Base-by-base conservation (phyloP, 2,888 invertebrate genomes). In the Resseliella maxima region DNA sequence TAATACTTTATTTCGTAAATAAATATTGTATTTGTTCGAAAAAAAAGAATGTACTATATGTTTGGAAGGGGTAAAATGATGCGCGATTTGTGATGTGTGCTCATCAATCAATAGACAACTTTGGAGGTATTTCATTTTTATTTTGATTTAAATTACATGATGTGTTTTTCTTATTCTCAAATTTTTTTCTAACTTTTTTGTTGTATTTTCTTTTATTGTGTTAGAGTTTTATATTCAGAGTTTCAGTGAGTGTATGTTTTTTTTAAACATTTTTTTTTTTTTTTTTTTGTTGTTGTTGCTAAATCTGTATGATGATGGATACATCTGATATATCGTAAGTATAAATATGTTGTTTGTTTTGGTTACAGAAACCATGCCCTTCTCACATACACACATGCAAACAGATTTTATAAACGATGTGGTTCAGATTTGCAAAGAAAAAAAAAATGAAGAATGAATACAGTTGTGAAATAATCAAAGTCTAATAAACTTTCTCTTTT, bases 71-170 rank as follows among this genome's bases (percentile, higher is more conserved):
- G n/a, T 38, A 83, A 83, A 38, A 83, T 38, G 38, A 83, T 38
- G 83, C 38, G 38, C 38, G 8, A 6, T 38, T 38, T 83, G 83
- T 83, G 83, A 83, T 38, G 36, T 59, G 38, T 38, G 38, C 36
- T 38, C 83, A 83, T 38, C 83, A 83, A 83, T 83, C 83, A 38
- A 83, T 83, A 83, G 83, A 83, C 83, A 83, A 83, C 38, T 83
- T 38, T 38, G 83, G 83, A 83, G 83, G 83, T 83, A 83, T 83
- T 83, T 83, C 38, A 38, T 38, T 81, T n/a, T n/a, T 50, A 83
- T 83, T 83, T 83, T 83, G 83, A 83, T 83, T 83, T 83, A 50
- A 50, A 50, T 50, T 50, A 15, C n/a, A n/a, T n/a, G n/a, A 18
- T 50, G 8, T 15, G 18, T 50, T 50, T 18, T 72, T 72, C n/a